phyloP scores from a whole-genome alignment of 2,113 vertebrate genomes.

The Pholis gunnellus region DNA sequence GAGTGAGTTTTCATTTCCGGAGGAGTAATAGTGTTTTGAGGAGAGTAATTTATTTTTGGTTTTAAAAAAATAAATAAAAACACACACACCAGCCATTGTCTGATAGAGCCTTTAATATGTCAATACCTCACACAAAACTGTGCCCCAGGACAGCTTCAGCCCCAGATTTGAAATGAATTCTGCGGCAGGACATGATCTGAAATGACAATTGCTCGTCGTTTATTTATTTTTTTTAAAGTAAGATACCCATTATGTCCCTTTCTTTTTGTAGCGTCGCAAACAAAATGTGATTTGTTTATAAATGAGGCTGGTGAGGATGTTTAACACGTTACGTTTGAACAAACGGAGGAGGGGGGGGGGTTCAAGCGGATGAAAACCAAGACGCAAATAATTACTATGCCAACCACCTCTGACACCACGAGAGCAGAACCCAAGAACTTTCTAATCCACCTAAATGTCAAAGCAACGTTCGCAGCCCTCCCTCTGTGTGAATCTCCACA shows the following conservation, averaged over 20 bases:
- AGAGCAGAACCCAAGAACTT: conserved; percentile 76
- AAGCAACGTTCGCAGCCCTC: conserved; percentile 60
- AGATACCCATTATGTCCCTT: conserved; percentile 21
- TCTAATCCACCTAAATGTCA: conserved; percentile 84
- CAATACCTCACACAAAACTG: conserved; percentile 62
- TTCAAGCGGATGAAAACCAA: conserved; percentile 56
- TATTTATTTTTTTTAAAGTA: conserved; percentile 17
- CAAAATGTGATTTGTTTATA: conserved; percentile 47
- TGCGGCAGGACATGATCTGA: conserved; percentile 62
- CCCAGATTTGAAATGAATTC: conserved; percentile 62
- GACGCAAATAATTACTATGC: conserved; percentile 73
- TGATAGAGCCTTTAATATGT: conserved; percentile 74
- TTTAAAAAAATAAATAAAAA: conserved; percentile 8
- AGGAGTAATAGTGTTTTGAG: conserved; percentile 76
- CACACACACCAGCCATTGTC: conserved; percentile 54
- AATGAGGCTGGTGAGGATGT: conserved; percentile 29
- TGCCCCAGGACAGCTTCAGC: conserved; percentile 53
- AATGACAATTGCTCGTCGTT: conserved; percentile 55
- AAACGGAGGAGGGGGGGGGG: conserved; percentile 3
- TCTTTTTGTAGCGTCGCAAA: conserved; percentile 1
- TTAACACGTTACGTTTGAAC: conserved; percentile 30
- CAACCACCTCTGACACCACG: conserved; percentile 74
- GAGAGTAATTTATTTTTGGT: conserved; percentile 77
- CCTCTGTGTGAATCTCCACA: conserved; percentile 72
- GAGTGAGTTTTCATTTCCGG: conserved; percentile 78